phyloP scores from a whole-genome alignment of 2,888 invertebrate species.

The Lingula anatina region DNA sequence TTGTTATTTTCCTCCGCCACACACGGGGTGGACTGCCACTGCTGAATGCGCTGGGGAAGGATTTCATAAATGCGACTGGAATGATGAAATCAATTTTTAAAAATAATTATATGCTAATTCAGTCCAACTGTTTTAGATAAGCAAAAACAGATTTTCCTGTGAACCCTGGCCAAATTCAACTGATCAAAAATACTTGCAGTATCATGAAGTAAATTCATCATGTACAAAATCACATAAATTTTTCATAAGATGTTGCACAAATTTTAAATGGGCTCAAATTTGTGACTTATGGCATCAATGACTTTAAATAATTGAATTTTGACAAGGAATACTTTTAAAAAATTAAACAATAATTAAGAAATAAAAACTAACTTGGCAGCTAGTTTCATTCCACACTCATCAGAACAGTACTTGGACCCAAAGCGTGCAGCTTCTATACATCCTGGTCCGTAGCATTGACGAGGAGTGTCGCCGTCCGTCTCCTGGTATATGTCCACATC shows the following conservation, averaged over 20 bases:
- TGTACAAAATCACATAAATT: too few relatives aligned
- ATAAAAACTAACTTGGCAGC: slow-evolving; percentile 85
- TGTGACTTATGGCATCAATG: too few relatives aligned
- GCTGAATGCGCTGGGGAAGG: slow-evolving; percentile 84
- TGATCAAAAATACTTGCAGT: neutral
- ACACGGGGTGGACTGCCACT: slow-evolving; percentile 84
- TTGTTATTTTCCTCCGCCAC: slow-evolving; percentile 77
- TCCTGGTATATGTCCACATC: slow-evolving; percentile 5
- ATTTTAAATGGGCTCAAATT: too few relatives aligned
- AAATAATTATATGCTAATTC: neutral
- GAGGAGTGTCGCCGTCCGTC: slow-evolving; percentile 33
- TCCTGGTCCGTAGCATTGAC: slow-evolving; percentile 89
- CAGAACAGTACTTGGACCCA: slow-evolving; percentile 88
- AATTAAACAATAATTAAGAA: too few relatives aligned
- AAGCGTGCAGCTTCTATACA: slow-evolving; percentile 74
- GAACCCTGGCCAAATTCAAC: neutral
- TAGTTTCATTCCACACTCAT: slow-evolving; percentile 83
- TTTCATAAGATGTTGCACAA: too few relatives aligned
- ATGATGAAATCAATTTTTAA: slow-evolving; percentile 1
- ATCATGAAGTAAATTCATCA: too few relatives aligned
- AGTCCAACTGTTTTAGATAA: neutral
- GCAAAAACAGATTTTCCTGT: neutral
- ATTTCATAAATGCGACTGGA: slow-evolving; percentile 59
- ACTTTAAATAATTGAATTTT: too few relatives aligned
- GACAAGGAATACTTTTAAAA: too few relatives aligned